These are phyloP conservation scores for Periplaneta americana DNA, from an alignment of 1,140 invertebrate species.

Conservation along the genomic window DNA sequence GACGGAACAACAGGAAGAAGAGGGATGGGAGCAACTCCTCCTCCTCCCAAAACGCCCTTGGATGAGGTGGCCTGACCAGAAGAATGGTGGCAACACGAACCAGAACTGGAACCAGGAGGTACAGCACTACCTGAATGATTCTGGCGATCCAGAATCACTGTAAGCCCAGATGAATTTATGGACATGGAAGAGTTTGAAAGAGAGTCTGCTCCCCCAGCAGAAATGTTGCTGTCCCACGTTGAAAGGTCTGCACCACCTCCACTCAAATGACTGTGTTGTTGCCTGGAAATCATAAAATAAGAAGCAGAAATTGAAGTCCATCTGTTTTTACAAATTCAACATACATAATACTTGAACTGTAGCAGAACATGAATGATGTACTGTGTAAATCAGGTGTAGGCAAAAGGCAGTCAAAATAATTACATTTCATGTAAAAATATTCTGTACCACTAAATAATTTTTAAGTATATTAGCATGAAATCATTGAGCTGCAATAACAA, in stretches of 20 bases:
- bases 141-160: not conserved
- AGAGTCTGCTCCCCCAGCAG: slow-evolving; percentile 32
- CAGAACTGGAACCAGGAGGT: not conserved
- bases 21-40: not conserved
- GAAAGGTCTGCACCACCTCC: not conserved
- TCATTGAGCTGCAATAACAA: too few relatives aligned
- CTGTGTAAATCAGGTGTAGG: not conserved
- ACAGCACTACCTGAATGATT: not conserved
- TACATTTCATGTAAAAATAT: not conserved
- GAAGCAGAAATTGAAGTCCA: not conserved
- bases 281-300: not conserved
- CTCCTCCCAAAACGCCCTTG: not conserved
- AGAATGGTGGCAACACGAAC: not conserved
- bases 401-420: not conserved
- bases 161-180: slow-evolving; percentile 41
- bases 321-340: too few relatives aligned
- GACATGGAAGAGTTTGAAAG: slow-evolving; percentile 48
- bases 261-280: not conserved
- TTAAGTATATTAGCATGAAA: too few relatives aligned
- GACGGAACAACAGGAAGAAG: not conserved
- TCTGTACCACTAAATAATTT: too few relatives aligned
- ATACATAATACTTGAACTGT: too few relatives aligned
- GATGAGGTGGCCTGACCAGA: not conserved
- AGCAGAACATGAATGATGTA: not conserved
- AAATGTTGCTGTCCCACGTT: not conserved